Base-by-base conservation (phyloP, 2,888 invertebrate genomes). In the Drosophila ochracea region DNA sequence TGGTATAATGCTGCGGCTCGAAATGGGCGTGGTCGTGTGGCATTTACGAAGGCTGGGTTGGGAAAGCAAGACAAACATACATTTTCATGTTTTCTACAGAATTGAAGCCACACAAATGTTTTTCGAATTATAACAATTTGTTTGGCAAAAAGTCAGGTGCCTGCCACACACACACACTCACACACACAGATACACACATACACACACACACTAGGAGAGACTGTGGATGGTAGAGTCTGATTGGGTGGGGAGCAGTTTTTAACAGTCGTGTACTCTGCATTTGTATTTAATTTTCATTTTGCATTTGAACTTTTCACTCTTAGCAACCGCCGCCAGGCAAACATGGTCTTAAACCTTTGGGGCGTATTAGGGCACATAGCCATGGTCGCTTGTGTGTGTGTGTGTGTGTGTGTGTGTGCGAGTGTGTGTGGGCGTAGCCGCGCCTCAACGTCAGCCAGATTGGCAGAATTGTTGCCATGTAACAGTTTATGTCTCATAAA, bases 281-380 rank as follows among this genome's bases (percentile, higher is more conserved):
- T 89, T 86, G 82, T 86, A 86, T 90, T 86, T 86, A 90, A 89
- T 86, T 85, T 89, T 89, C 87, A 86, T 90, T 90, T 89, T 86
- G 84, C 87, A 86, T 89, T 86, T 86, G 73, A 89, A 79, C 90
- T 90, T 89, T 86, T 88, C 75, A 68, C 85, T 73, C 67, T 67
- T 47, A 68, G 57, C 65, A 78, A 73, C 76, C 81, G 79, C 68
- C 68, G 75, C 58, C 71, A 68, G 68, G 70, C 82, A 82, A 80
- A 79, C 80, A 82, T 74, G 82, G 68, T 57, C 70, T 74, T 68
- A 82, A 82, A 82, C 71, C 80, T 80, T 68, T 71, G 79, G 82
- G 76, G 71, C 76, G 75, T 79, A 68, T 68, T 68, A 62, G 67
- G 68, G 84, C 84, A 80, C 82, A 78, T 73, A 68, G 47, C 61